Evolutionary conservation across 2,113 vertebrate species (phyloP), one percentile per base, ranked within the genome.

Genomic region (Lepus americanus): DNA sequence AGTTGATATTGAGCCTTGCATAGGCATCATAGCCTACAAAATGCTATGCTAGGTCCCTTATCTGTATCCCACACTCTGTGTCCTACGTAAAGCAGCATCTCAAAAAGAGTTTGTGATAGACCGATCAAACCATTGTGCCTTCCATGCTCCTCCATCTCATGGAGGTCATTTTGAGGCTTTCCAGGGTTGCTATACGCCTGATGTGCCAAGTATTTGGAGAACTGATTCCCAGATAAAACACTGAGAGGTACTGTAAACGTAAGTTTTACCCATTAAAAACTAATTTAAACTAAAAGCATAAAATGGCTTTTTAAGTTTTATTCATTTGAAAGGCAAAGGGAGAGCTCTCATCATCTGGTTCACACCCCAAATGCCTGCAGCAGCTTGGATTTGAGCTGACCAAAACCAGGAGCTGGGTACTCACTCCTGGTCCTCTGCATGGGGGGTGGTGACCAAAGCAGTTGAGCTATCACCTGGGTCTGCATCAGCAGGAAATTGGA

Each of bases 131-230:
- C 19, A 61, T 6, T 82, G n/a, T n/a, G n/a, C n/a, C n/a, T n/a
- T n/a, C n/a, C n/a, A 2, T 49, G 66, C 17, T 73, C 80, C 84
- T 79, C 44, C 55, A 29, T 84, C 55, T 80, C 66, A 51, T 31
- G 22, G 53, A 3, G 84, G 14, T 88, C 90, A 64, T 84, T 81
- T 69, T 80, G 19, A 84, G 53, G 9, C 78, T 85, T 93, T 49
- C n/a, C 20, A 29, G 0, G 13, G 14, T 69, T 70, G 66, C 59
- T 80, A 8, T 20, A n/a, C 9, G 69, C 29, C 44, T 14, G 2
- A 36, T 64, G 49, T 22, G 59, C 72, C 87, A 87, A 4, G 25
- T 44, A 63, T 87, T 80, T 70, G 12, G 49, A 63, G 61, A 74
- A 87, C 3, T 69, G 51, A 67, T 36, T 87, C 39, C 44, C 67